phyloP scores from a whole-genome alignment of 2,888 invertebrate species.

The Allolobophora icterica region DNA sequence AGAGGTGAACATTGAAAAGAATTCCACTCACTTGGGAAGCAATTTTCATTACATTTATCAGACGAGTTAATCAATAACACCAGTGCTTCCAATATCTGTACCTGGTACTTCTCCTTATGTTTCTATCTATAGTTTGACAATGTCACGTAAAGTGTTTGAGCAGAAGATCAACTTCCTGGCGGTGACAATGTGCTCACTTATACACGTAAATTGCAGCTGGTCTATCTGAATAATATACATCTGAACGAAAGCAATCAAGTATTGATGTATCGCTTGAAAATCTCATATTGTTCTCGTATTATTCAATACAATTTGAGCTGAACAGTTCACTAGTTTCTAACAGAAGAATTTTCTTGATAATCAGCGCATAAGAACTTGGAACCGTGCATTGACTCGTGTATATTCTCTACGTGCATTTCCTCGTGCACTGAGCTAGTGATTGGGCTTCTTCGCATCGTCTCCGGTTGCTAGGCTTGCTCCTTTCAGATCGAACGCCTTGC shows the following conservation, averaged over 20 bases:
- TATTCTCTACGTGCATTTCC: not conserved
- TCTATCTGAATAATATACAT: too few relatives aligned
- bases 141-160: too few relatives aligned
- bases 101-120: not conserved
- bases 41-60: not conserved
- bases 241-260: too few relatives aligned
- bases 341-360: not conserved
- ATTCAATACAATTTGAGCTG: not conserved
- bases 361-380: not conserved
- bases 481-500: not conserved
- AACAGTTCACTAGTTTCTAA: not conserved
- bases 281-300: too few relatives aligned
- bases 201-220: too few relatives aligned
- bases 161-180: too few relatives aligned
- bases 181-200: too few relatives aligned
- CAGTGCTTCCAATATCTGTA: not conserved
- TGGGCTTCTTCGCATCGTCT: not conserved
- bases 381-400: not conserved
- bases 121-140: too few relatives aligned
- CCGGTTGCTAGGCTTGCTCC: slow-evolving; percentile 1
- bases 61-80: not conserved
- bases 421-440: not conserved
- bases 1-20: not conserved
- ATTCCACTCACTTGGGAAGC: not conserved
- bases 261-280: too few relatives aligned